A percentile compares a stretch with the other conserved stretches of the same genome.
Evolutionary conservation across 2,888 invertebrate species (phyloP).

Genomic region (Drosophila niveifrons): DNA sequence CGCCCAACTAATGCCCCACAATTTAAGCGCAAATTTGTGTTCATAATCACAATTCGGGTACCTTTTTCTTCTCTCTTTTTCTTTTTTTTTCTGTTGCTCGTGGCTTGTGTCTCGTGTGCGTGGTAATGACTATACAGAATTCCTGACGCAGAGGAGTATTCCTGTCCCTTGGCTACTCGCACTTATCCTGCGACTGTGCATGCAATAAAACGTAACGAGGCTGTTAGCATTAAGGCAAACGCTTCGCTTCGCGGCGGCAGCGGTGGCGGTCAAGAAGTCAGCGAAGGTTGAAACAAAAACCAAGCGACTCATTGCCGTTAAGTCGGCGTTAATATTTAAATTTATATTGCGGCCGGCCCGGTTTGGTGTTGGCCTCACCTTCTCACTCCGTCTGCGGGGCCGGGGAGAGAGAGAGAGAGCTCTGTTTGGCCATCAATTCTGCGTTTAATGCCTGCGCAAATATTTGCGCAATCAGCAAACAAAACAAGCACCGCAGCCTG

Average conservation of each 20-base stretch:
- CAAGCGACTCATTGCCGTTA: conserved; percentile 74
- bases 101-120: conserved; percentile 6
- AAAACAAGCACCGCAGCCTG: conserved; percentile 69
- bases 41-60: conserved; percentile 77
- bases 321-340: conserved; percentile 78
- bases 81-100: no score
- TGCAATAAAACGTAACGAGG: conserved; percentile 81
- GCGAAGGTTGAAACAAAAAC: conserved; percentile 52
- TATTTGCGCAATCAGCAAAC: conserved; percentile 82
- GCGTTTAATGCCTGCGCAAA: conserved; percentile 79
- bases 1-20: conserved; percentile 46
- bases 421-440: conserved; percentile 69
- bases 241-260: conserved; percentile 56
- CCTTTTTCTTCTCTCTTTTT: conserved; percentile 54
- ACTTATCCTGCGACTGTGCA: conserved; percentile 57
- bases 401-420: no score
- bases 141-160: conserved; percentile 15
- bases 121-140: conserved; percentile 74
- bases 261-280: conserved; percentile 49
- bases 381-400: not conserved
- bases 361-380: conserved; percentile 3
- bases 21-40: conserved; percentile 78
- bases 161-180: conserved; percentile 2
- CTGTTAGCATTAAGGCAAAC: conserved; percentile 79
- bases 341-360: conserved; percentile 68